These are phyloP conservation scores for Ophion ventricosus DNA, from an alignment of 2,888 invertebrate genomes.

Conservation along the genomic window DNA sequence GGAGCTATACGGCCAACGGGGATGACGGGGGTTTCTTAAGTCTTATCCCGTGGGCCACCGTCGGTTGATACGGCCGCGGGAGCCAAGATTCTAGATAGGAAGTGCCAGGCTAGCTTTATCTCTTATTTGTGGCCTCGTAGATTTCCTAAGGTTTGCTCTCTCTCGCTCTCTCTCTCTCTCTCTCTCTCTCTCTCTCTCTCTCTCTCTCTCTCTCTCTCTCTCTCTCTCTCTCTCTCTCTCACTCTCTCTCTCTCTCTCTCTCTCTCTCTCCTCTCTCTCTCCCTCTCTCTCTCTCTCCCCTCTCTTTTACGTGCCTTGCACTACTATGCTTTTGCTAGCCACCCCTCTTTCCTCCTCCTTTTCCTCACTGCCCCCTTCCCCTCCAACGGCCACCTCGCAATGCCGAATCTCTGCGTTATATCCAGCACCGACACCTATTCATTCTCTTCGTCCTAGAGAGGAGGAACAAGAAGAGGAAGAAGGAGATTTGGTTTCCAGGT, in stretches of 20 bases:
- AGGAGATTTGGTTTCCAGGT: constrained; percentile 30
- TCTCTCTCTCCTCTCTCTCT: constrained; percentile 20
- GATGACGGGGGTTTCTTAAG: constrained; percentile 25
- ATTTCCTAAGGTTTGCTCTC: constrained; percentile 69
- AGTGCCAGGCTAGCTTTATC: constrained; percentile 75
- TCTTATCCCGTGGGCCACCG: constrained; percentile 68
- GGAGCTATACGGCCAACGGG: constrained; percentile 18
- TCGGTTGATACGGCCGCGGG: constrained; percentile 63
- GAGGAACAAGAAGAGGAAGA: constrained; percentile 18
- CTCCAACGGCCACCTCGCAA: background rate
- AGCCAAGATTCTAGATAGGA: constrained; percentile 74
- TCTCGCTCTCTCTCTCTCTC: constrained; percentile 3
- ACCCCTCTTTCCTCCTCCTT: constrained; percentile 8
- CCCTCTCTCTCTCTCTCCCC: constrained; percentile 13
- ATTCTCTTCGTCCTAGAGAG: constrained; percentile 17
- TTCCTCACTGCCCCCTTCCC: constrained; percentile 7
- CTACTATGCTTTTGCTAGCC: background rate
- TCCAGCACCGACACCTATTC: constrained; percentile 25
- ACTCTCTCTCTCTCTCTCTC: background rate
- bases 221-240: background rate
- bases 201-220: constrained; percentile 16
- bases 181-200: constrained; percentile 15
- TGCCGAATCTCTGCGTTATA: constrained; percentile 60
- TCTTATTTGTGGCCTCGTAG: constrained; percentile 77
- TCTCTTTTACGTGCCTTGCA: background rate